Evolutionary conservation across 2,888 invertebrate species (phyloP), one percentile per base, ranked within the genome.

Genomic region (Zele albiditarsus): DNA sequence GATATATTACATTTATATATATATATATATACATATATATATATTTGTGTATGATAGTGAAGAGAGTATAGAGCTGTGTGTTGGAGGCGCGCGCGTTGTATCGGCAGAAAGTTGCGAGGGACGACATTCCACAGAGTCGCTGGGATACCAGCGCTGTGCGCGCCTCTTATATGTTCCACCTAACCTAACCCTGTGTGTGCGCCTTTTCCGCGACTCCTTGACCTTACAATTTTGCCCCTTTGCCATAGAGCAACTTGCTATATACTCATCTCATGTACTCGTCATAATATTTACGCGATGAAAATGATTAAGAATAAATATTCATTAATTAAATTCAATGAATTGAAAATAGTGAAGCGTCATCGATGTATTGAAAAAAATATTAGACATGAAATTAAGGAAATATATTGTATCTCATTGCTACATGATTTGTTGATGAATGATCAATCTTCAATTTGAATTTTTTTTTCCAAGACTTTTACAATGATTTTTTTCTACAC

Each of bases 21-120:
- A 16, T 16, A 20, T 53, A 33, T 33, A 33, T 5, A 33, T 33
- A 33, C 6, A 33, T 33, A 6, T 33, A 33, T 33, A n/a, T 46
- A n/a, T 46, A 46, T 46, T 3, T 46, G 6, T 16, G 16, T 46
- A 46, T 14, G 46, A 46, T 46, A 46, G n/a, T n/a, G n/a, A 46
- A n/a, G 46, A 46, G 46, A 46, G 16, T 46, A 46, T 73, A 71
- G 74, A 73, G 33, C 66, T 58, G 57, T 33, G 33, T 46, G 46
- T 46, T 46, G 46, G 46, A 46, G 46, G 46, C 14, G 46, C 46
- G 70, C 49, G 42, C 38, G 58, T 58, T 63, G 65, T 78, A 79
- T 80, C 75, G 78, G 77, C 77, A 72, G 76, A 80, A 80, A 79
- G 79, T 80, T 81, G 80, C 80, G 81, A 79, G 81, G 71, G 71